Percentiles rank a stretch among this genome's conserved stretches.
phyloP scores from a whole-genome alignment of 2,888 invertebrate species.

The Aporophyla lueneburgensis region DNA sequence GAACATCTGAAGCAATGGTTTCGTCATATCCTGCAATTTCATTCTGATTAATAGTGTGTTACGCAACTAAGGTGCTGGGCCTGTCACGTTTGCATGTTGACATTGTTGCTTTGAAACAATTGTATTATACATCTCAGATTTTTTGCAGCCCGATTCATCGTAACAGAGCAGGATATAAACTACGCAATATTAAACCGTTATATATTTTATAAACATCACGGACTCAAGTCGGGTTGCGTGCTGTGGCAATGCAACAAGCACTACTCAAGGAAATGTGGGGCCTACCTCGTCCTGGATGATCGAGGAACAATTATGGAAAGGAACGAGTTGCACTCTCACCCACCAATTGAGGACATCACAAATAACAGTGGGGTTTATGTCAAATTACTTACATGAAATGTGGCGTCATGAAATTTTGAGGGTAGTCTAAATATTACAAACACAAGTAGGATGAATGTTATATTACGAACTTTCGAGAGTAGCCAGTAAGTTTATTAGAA shows the following conservation, averaged over 20 bases:
- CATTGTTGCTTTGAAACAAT: neutral
- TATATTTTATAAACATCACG: conserved; percentile 19
- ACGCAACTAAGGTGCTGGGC: too few relatives aligned
- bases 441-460: too few relatives aligned
- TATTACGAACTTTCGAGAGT: too few relatives aligned
- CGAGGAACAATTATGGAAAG: conserved; percentile 5
- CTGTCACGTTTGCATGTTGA: neutral
- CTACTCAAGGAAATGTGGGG: conserved; percentile 18
- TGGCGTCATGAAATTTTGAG: neutral
- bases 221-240: conserved; percentile 4
- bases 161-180: conserved; percentile 15
- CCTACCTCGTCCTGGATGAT: conserved; percentile 23
- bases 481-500: too few relatives aligned
- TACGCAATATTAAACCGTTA: conserved; percentile 25
- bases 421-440: neutral
- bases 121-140: neutral
- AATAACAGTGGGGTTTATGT: conserved; percentile 33
- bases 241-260: conserved; percentile 38
- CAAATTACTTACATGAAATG: conserved; percentile 2
- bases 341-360: conserved; percentile 39
- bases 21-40: too few relatives aligned
- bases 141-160: conserved; percentile 34
- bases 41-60: too few relatives aligned
- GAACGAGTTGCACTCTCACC: conserved; percentile 57
- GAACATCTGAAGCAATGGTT: too few relatives aligned